Conservation (phyloP, 2,797 vertebrate species). For the Fistularia tabacaria region DNA sequence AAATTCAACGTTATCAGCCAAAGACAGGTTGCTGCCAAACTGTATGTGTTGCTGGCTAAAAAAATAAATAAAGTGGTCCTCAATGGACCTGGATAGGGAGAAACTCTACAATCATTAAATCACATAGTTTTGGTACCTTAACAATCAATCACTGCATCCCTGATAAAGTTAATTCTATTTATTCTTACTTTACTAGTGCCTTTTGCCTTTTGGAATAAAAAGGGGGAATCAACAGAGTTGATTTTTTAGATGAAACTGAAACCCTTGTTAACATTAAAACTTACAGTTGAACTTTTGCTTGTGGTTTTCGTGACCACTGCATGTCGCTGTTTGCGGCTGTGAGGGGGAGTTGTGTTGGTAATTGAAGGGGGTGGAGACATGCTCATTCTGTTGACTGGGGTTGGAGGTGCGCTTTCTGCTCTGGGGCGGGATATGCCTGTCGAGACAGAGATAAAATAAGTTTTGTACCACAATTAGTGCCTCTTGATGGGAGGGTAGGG, state of each 20-base stretch:
- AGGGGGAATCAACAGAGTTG: background rate
- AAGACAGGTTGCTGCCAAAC: too few species aligned
- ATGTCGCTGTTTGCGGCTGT: constrained; percentile 87
- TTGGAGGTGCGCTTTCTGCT: constrained; percentile 91
- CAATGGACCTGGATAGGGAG: too few species aligned
- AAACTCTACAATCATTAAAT: too few species aligned
- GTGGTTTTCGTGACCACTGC: constrained; percentile 88
- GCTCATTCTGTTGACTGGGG: constrained; percentile 90
- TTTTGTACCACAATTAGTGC: background rate
- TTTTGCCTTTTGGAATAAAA: too few species aligned
- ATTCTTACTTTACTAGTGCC: too few species aligned
- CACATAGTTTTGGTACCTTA: too few species aligned
- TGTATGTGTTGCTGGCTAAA: too few species aligned
- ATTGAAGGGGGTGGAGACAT: constrained; percentile 86
- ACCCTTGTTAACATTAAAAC: constrained; percentile 25
- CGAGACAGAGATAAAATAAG: constrained; percentile 18
- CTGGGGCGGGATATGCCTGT: constrained; percentile 91
- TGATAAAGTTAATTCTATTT: too few species aligned
- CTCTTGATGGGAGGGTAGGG: background rate
- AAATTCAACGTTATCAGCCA: too few species aligned
- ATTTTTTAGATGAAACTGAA: background rate
- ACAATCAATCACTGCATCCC: too few species aligned
- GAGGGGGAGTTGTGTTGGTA: constrained; percentile 89
- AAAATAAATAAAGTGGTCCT: too few species aligned
- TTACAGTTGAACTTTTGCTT: constrained; percentile 89